Conservation (phyloP, 2,888 invertebrate species). For the Hoplodrina ambigua region DNA sequence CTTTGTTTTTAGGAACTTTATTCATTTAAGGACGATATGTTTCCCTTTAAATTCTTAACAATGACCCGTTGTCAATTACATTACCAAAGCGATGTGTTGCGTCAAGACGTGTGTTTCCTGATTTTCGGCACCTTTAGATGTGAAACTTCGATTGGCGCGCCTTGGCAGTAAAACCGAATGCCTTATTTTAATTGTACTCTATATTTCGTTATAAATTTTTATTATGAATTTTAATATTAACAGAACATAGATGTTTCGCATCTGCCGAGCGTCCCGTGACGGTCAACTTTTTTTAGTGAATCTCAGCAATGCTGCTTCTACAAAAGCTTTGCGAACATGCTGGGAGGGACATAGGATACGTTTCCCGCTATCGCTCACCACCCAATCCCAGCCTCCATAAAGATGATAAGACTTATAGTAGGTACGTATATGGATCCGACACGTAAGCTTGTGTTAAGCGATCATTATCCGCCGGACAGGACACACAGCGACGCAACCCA, state of each 20-base stretch:
- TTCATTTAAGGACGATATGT: no score
- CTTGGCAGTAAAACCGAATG: no score
- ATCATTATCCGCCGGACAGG: constrained; percentile 19
- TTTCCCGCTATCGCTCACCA: background rate
- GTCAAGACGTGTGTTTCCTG: background rate
- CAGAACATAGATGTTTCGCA: no score
- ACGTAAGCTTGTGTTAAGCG: constrained; percentile 34
- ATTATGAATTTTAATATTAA: no score
- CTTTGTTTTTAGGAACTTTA: background rate
- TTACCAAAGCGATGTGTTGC: background rate
- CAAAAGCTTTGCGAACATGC: no score
- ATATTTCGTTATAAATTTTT: no score
- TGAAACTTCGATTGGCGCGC: no score
- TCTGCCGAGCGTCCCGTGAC: no score
- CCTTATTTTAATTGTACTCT: no score
- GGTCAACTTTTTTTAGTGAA: no score
- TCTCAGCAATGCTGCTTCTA: no score
- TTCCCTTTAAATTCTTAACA: background rate
- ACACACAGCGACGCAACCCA: background rate
- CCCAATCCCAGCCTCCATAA: background rate
- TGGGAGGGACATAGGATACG: background rate
- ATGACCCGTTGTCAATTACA: background rate
- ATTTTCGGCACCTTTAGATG: background rate
- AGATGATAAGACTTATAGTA: constrained; percentile 8
- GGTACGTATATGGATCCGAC: background rate